phyloP scores from a whole-genome alignment of 2,888 invertebrate species.

The Gari tellinella region DNA sequence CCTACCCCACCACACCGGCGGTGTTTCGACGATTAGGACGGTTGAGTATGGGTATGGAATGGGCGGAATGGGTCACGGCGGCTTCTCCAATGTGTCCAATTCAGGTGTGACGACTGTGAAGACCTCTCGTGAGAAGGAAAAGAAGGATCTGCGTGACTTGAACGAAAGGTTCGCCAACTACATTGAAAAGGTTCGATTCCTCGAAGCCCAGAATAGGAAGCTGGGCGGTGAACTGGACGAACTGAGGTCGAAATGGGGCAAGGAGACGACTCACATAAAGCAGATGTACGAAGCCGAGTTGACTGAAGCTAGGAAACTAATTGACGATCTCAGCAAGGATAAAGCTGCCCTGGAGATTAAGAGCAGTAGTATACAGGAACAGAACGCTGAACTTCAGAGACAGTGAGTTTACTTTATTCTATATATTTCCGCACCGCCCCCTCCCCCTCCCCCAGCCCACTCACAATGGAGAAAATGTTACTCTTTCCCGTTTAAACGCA shows the following conservation, averaged over 20 bases:
- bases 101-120: slow-evolving; percentile 84
- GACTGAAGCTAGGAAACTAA: slow-evolving; percentile 85
- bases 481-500: too few relatives aligned
- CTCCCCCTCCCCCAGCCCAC: too few relatives aligned
- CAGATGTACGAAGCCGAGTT: slow-evolving; percentile 85
- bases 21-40: slow-evolving; percentile 61
- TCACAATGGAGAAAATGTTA: too few relatives aligned
- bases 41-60: slow-evolving; percentile 71
- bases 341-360: slow-evolving; percentile 85
- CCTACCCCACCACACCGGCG: slow-evolving; percentile 54
- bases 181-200: slow-evolving; percentile 85
- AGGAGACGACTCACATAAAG: slow-evolving; percentile 83
- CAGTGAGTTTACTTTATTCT: too few relatives aligned
- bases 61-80: slow-evolving; percentile 68
- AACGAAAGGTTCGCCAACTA: slow-evolving; percentile 86
- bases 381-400: slow-evolving; percentile 81
- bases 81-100: slow-evolving; percentile 74
- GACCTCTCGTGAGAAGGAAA: slow-evolving; percentile 84
- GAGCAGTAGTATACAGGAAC: slow-evolving; percentile 84
- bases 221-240: slow-evolving; percentile 82
- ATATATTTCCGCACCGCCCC: too few relatives aligned
- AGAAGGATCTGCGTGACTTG: slow-evolving; percentile 86
- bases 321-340: slow-evolving; percentile 85
- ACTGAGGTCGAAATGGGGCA: slow-evolving; percentile 82
- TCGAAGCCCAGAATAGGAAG: slow-evolving; percentile 85